A percentile compares a stretch with the other conserved stretches of the same genome.
phyloP scores from a whole-genome alignment of 2,797 vertebrate species.

The Myripristis jacobus region DNA sequence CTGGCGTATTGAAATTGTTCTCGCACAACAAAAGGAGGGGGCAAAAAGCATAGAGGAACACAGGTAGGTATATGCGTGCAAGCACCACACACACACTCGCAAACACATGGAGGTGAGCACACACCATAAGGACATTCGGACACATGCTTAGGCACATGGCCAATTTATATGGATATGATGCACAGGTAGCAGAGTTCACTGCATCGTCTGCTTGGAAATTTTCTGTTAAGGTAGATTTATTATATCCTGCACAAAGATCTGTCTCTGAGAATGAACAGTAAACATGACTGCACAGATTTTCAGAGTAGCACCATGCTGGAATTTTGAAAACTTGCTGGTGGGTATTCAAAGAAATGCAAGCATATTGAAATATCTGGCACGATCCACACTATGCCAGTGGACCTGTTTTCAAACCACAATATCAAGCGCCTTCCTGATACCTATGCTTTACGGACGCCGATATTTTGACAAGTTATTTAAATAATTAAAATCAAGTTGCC shows the following conservation, averaged over 20 bases:
- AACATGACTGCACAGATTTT: slow-evolving; percentile 1
- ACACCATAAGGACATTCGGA: slow-evolving; percentile 18
- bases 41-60: slow-evolving; percentile 24
- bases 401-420: not conserved
- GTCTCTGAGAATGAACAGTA: not conserved
- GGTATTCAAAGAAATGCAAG: not conserved
- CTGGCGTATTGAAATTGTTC: slow-evolving; percentile 44
- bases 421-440: not conserved
- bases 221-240: slow-evolving; percentile 4
- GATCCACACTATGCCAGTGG: not conserved
- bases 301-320: not conserved
- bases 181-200: slow-evolving; percentile 8
- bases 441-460: not conserved
- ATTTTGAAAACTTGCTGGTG: not conserved
- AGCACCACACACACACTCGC: slow-evolving; percentile 4
- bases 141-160: slow-evolving; percentile 2
- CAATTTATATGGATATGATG: slow-evolving; percentile 19
- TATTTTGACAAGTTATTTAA: not conserved
- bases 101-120: not conserved
- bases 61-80: slow-evolving; percentile 14
- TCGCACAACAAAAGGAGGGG: slow-evolving; percentile 58
- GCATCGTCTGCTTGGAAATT: not conserved
- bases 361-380: slow-evolving; percentile 8
- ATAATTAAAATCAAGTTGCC: not conserved
- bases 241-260: slow-evolving; percentile 5